Conservation (phyloP, 2,888 invertebrate species). For the Petrolisthes cinctipes region DNA sequence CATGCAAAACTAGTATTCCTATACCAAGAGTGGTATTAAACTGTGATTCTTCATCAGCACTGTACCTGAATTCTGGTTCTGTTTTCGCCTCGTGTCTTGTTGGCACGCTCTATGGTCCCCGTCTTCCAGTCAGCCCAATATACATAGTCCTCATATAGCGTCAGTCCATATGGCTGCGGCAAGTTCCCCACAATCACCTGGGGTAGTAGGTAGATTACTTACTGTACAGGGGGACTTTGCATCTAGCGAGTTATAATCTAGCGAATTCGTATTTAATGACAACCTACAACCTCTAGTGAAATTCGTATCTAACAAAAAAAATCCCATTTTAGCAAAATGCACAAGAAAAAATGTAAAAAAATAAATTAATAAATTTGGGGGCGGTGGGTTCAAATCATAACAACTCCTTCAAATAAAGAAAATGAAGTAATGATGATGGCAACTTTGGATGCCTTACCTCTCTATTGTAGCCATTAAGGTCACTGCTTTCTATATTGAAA, state of each 20-base stretch:
- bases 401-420: no score
- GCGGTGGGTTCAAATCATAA: no score
- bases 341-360: no score
- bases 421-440: not conserved
- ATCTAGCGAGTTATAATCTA: no score
- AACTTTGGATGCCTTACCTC: constrained; percentile 68
- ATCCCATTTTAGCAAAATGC: no score
- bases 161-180: constrained; percentile 82
- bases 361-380: no score
- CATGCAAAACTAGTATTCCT: no score
- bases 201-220: not conserved
- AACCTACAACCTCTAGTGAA: no score
- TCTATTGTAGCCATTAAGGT: constrained; percentile 79
- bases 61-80: constrained; percentile 77
- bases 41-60: no score
- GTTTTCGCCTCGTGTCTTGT: constrained; percentile 80
- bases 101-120: constrained; percentile 83
- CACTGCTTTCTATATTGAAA: constrained; percentile 77
- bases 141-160: constrained; percentile 81
- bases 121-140: constrained; percentile 95
- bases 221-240: no score
- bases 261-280: no score
- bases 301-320: not conserved
- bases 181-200: constrained; percentile 75
- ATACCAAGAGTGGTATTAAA: no score